phyloP scores from a whole-genome alignment of 64 coral and sea anemone genomes.

The Trachythela sp. region DNA sequence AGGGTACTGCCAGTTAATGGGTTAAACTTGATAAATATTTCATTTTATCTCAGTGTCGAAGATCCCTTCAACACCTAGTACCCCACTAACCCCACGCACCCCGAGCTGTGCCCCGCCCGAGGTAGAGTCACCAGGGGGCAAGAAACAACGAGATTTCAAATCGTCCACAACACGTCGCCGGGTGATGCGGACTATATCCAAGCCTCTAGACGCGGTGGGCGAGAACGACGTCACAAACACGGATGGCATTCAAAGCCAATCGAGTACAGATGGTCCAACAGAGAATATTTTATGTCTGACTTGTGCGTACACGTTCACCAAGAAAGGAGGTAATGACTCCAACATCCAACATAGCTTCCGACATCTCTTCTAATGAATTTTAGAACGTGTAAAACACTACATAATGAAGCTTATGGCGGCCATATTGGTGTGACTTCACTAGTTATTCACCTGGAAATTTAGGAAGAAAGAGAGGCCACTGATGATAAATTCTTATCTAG shows the following conservation, averaged over 20 bases:
- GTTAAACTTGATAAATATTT: no score
- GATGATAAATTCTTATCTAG: no score
- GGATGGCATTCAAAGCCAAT: not conserved
- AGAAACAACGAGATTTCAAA: not conserved
- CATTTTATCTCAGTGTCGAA: not conserved
- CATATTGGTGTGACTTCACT: no score
- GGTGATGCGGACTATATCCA: not conserved
- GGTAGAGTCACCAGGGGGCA: not conserved
- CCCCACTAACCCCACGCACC: not conserved
- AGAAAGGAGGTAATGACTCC: conserved; percentile 83
- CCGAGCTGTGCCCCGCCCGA: not conserved
- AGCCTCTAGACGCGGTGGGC: not conserved
- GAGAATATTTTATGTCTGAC: conserved; percentile 70
- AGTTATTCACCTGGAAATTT: no score
- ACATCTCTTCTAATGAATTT: no score
- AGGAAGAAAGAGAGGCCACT: no score
- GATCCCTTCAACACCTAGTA: not conserved
- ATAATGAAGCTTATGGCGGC: no score
- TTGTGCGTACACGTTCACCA: conserved; percentile 90
- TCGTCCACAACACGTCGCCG: not conserved
- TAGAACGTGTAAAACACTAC: no score
- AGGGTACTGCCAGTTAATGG: no score
- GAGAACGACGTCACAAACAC: not conserved
- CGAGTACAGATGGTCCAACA: conserved; percentile 29
- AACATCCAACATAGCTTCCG: no score